A percentile compares a stretch with the other conserved stretches of the same genome.
These are phyloP conservation scores for Proterorhinus semilunaris DNA, from an alignment of 2,113 vertebrate species.

Conservation along the genomic window DNA sequence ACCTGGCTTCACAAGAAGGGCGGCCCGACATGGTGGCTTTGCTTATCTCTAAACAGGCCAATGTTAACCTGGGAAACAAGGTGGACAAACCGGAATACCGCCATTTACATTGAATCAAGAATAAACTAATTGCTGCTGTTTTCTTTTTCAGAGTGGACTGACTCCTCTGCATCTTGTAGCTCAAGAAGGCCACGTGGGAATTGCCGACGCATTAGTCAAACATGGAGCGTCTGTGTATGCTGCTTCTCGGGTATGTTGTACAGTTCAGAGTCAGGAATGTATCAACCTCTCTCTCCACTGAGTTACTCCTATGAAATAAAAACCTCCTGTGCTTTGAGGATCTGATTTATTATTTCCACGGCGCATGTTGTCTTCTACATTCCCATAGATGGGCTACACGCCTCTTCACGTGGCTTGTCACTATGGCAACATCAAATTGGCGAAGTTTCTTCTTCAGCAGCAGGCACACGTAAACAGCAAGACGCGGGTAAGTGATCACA, in stretches of 20 bases:
- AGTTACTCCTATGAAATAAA: too few relatives aligned
- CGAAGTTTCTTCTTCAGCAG: constrained; percentile 95
- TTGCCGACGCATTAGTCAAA: constrained; percentile 90
- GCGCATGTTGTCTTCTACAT: constrained; percentile 1
- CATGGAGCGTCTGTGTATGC: constrained; percentile 88
- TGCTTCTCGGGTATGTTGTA: constrained; percentile 83
- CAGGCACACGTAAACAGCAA: constrained; percentile 92
- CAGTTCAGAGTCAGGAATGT: too few relatives aligned
- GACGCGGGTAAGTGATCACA: constrained; percentile 83
- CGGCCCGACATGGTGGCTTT: constrained; percentile 87
- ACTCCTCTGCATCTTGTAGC: constrained; percentile 94
- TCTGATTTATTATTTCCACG: not conserved
- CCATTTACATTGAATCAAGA: not conserved
- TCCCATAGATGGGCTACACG: constrained; percentile 92
- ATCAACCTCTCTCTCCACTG: too few relatives aligned
- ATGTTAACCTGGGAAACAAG: constrained; percentile 92
- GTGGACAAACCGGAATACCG: constrained; percentile 31
- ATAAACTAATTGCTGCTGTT: not conserved
- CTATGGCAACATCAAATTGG: constrained; percentile 97
- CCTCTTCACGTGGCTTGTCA: constrained; percentile 95
- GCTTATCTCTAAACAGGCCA: constrained; percentile 92
- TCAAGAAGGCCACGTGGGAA: constrained; percentile 91
- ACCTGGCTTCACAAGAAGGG: constrained; percentile 93
- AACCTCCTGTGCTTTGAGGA: too few relatives aligned
- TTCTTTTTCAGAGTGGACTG: constrained; percentile 84